Percentiles rank a stretch among this genome's conserved stretches.
These are phyloP conservation scores for Chaetodon auriga DNA, from an alignment of 2,113 vertebrate species.

Conservation along the genomic window DNA sequence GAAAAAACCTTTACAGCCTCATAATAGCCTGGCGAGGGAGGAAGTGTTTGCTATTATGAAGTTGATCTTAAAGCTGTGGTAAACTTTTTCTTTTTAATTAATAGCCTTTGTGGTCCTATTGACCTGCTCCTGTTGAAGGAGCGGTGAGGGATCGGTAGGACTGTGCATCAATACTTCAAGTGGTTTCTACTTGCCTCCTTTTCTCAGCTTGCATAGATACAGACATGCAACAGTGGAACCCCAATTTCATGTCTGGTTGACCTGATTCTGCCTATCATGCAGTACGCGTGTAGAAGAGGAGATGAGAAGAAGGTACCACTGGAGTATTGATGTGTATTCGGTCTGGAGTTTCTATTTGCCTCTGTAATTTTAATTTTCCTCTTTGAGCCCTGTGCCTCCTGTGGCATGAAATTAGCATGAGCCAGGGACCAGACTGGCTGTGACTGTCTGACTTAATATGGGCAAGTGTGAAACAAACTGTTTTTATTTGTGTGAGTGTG, in stretches of 20 bases:
- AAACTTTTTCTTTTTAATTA: constrained; percentile 58
- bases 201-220: constrained; percentile 44
- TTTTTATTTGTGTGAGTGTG: constrained; percentile 39
- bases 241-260: constrained; percentile 51
- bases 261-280: constrained; percentile 46
- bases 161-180: constrained; percentile 54
- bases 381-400: constrained; percentile 44
- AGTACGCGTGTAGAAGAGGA: constrained; percentile 26
- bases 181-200: constrained; percentile 39
- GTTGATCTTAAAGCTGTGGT: constrained; percentile 45
- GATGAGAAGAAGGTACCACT: constrained; percentile 33
- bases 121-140: constrained; percentile 77
- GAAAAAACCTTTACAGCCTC: constrained; percentile 3
- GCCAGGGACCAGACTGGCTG: constrained; percentile 59
- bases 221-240: constrained; percentile 39
- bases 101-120: constrained; percentile 72
- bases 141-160: constrained; percentile 80
- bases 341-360: constrained; percentile 55
- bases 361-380: constrained; percentile 39
- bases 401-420: constrained; percentile 70
- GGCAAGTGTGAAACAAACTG: constrained; percentile 63
- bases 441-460: constrained; percentile 68
- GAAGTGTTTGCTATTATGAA: constrained; percentile 11
- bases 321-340: constrained; percentile 27
- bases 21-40: not conserved